Conservation (phyloP, 2,888 invertebrate genomes). For the Julus scanicus region DNA sequence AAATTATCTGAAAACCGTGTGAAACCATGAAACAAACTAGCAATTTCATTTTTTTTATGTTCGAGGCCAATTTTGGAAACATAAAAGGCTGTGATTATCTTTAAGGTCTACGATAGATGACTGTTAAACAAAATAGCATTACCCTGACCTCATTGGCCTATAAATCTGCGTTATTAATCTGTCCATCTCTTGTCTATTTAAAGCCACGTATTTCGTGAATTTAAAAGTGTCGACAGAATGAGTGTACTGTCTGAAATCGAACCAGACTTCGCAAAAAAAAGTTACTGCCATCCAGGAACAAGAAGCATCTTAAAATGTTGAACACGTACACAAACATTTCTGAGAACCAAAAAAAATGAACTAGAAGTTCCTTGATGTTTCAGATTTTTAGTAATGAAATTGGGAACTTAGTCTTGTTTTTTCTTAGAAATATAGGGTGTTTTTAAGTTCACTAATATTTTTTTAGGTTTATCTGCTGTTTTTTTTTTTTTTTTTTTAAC, state of each 20-base stretch:
- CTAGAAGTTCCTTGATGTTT: not conserved
- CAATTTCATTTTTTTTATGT: not conserved
- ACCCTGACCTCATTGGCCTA: slow-evolving; percentile 25
- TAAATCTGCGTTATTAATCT: slow-evolving; percentile 2
- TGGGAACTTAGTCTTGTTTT: not conserved
- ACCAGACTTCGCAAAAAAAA: not conserved
- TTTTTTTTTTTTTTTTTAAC: no score
- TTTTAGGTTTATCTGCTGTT: no score
- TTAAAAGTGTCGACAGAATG: not conserved
- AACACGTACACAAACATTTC: slow-evolving; percentile 12
- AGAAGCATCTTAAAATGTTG: not conserved
- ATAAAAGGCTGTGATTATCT: not conserved
- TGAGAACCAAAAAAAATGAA: not conserved
- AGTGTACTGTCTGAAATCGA: not conserved
- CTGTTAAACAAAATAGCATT: not conserved
- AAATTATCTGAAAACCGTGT: no score
- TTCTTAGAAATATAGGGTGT: not conserved
- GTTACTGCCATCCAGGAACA: not conserved
- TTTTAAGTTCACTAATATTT: not conserved
- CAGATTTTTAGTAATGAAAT: not conserved
- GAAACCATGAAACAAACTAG: not conserved
- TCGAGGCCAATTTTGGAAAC: not conserved
- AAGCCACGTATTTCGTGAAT: not conserved
- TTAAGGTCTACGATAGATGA: no score
- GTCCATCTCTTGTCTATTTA: not conserved